phyloP scores from a whole-genome alignment of 2,888 invertebrate species.

The Mythimna lalbum region DNA sequence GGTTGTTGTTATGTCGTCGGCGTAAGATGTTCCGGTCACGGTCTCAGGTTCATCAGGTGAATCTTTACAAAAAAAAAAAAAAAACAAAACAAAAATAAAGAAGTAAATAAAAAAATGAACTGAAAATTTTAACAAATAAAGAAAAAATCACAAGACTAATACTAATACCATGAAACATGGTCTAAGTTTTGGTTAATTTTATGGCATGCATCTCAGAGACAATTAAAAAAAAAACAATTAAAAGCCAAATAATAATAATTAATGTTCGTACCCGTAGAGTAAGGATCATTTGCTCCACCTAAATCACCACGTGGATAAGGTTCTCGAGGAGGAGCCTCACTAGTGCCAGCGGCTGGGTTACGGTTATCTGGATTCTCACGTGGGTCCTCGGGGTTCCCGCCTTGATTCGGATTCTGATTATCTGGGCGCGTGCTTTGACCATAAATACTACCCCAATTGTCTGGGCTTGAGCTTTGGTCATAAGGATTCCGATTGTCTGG shows the following conservation, averaged over 20 bases:
- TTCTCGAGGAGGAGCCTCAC: slow-evolving; percentile 13
- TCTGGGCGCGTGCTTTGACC: background rate
- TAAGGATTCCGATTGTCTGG: background rate
- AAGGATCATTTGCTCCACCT: slow-evolving; percentile 2
- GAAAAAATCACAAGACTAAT: background rate
- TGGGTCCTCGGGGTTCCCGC: background rate
- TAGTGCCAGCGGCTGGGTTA: background rate
- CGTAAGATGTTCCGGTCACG: background rate
- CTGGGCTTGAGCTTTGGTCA: background rate
- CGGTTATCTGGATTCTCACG: slow-evolving; percentile 18
- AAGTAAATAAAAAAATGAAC: slow-evolving; percentile 19
- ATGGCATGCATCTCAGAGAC: background rate
- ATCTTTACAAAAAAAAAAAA: slow-evolving; percentile 41
- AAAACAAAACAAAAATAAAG: slow-evolving; percentile 41
- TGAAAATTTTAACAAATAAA: slow-evolving; percentile 11
- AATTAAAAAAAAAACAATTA: slow-evolving; percentile 17
- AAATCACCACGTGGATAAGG: slow-evolving; percentile 34
- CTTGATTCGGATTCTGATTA: background rate
- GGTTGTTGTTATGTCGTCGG: slow-evolving; percentile 9
- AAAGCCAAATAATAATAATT: slow-evolving; percentile 25
- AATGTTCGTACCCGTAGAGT: slow-evolving; percentile 25
- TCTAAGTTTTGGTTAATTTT: background rate
- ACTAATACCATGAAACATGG: background rate
- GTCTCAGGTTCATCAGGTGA: background rate
- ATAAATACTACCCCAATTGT: background rate